Conservation (phyloP, 2,113 vertebrate species). For the Anarrhichthys ocellatus region DNA sequence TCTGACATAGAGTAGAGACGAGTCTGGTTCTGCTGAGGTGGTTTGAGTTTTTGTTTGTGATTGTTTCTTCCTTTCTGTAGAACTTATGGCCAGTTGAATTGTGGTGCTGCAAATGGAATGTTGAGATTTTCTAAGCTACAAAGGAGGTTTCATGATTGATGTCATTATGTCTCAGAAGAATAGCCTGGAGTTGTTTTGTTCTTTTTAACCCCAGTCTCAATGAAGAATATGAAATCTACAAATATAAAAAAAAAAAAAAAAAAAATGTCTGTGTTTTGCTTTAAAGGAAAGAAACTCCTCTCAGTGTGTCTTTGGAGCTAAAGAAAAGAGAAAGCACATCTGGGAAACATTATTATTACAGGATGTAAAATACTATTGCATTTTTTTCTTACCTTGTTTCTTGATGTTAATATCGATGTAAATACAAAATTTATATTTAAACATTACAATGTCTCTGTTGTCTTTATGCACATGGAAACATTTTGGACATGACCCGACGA, state of each 20-base stretch:
- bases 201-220: conserved; percentile 38
- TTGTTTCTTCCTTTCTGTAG: conserved; percentile 56
- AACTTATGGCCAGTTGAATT: conserved; percentile 67
- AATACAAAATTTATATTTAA: conserved; percentile 99
- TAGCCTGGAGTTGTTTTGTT: conserved; percentile 37
- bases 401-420: conserved; percentile 96
- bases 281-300: conserved; percentile 53
- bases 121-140: conserved; percentile 48
- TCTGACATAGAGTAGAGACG: conserved; percentile 67
- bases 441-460: conserved; percentile 72
- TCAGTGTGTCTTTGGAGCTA: conserved; percentile 46
- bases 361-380: conserved; percentile 87
- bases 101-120: conserved; percentile 75
- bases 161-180: conserved; percentile 63
- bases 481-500: not conserved
- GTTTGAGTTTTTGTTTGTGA: conserved; percentile 58
- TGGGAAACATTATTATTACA: conserved; percentile 78
- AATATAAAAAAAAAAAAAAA: conserved; percentile 25
- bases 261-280: conserved; percentile 54
- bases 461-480: not conserved
- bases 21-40: conserved; percentile 73
- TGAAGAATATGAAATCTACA: conserved; percentile 62
- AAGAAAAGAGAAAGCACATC: conserved; percentile 58
- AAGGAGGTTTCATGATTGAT: conserved; percentile 53
- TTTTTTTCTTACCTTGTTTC: conserved; percentile 87